Conservation (phyloP, 1,140 invertebrate genomes). For the Nomia melanderi region DNA sequence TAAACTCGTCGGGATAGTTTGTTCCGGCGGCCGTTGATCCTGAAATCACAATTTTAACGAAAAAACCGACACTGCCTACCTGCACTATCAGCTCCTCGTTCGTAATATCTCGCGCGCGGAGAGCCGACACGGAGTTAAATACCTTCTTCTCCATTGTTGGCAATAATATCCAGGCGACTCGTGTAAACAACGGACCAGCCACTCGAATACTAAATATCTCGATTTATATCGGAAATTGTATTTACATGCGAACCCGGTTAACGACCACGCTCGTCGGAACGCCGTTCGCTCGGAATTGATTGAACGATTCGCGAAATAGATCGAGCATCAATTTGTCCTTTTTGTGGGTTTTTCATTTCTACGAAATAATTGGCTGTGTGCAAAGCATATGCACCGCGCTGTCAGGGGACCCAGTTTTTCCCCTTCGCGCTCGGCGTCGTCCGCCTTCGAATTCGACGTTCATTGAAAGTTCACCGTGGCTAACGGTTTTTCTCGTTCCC, state of each 20-base stretch:
- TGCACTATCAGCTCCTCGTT: too few species aligned
- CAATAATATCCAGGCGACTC: conserved; percentile 7
- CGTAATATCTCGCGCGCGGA: neutral
- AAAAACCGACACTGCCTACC: neutral
- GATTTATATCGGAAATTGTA: conserved; percentile 44
- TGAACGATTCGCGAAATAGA: neutral
- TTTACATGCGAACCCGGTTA: neutral
- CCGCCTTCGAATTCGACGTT: neutral
- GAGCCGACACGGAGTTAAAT: neutral
- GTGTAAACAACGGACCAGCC: conserved; percentile 34
- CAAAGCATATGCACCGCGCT: neutral
- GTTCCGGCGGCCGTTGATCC: neutral
- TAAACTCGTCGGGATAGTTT: neutral
- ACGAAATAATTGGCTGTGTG: neutral
- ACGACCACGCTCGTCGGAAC: neutral
- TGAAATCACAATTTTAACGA: neutral
- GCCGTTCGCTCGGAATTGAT: neutral
- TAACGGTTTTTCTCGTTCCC: neutral
- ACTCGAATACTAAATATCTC: conserved; percentile 42
- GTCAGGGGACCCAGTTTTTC: neutral
- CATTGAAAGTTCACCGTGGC: neutral
- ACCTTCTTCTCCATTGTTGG: neutral
- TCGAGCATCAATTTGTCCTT: neutral
- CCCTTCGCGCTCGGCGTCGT: accelerated
- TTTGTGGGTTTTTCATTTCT: neutral